phyloP scores from a whole-genome alignment of 2,888 invertebrate species.

The Sinohyriopsis cumingii region DNA sequence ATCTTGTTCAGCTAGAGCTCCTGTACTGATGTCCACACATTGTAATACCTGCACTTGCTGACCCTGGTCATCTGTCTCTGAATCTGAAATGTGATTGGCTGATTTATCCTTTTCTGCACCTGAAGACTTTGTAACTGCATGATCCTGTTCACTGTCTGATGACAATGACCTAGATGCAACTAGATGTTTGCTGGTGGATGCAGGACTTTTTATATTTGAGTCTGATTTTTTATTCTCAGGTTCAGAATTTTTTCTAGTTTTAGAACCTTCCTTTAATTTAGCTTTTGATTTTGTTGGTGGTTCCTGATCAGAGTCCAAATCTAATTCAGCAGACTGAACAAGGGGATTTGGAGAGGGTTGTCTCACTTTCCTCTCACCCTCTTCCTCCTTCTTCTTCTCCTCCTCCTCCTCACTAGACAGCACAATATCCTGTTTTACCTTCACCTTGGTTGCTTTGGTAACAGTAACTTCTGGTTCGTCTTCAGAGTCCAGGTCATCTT shows the following conservation, averaged over 20 bases:
- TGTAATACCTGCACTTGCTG: constrained; percentile 28
- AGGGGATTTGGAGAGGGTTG: too few relatives aligned
- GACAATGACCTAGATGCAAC: constrained; percentile 1
- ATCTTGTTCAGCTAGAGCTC: constrained; percentile 37
- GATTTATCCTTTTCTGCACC: constrained; percentile 12
- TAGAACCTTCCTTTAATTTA: too few relatives aligned
- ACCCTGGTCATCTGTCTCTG: constrained; percentile 25
- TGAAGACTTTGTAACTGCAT: background rate
- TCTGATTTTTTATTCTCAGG: too few relatives aligned
- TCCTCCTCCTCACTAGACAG: constrained; percentile 56
- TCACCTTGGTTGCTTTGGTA: constrained; percentile 6
- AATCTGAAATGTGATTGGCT: constrained; percentile 28
- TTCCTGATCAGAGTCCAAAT: too few relatives aligned
- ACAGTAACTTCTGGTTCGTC: constrained; percentile 69
- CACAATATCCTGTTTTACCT: constrained; percentile 36
- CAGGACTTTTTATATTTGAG: too few relatives aligned
- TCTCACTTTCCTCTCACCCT: background rate
- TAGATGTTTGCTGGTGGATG: background rate
- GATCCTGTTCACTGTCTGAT: constrained; percentile 21
- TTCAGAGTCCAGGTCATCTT: constrained; percentile 86
- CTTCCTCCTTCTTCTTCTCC: background rate
- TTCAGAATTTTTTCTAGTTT: too few relatives aligned
- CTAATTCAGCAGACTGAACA: too few relatives aligned
- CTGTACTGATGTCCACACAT: constrained; percentile 47
- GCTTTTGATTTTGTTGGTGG: too few relatives aligned